A percentile compares a stretch with the other conserved stretches of the same genome.
phyloP scores from a whole-genome alignment of 2,797 vertebrate species.

The Macropodus opercularis region DNA sequence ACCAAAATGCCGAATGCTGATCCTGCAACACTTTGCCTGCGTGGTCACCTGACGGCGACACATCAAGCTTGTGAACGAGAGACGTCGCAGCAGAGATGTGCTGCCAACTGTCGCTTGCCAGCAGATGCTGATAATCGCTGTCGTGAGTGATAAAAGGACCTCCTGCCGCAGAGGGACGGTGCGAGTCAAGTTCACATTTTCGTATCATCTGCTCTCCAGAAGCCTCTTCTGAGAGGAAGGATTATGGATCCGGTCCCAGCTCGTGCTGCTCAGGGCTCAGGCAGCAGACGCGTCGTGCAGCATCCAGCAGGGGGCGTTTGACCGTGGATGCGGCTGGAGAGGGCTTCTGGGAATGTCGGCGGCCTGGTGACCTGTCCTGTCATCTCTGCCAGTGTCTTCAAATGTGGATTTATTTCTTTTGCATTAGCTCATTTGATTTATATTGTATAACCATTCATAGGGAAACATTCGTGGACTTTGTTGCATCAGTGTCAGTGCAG shows the following conservation, averaged over 20 bases:
- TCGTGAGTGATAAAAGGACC: slow-evolving; percentile 37
- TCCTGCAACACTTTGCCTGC: no score
- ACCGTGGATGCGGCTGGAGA: slow-evolving; percentile 31
- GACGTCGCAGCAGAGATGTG: slow-evolving; percentile 20
- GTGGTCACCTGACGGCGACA: no score
- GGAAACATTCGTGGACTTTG: background rate
- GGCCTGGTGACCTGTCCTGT: slow-evolving; percentile 37
- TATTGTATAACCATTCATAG: background rate
- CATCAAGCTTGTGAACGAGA: slow-evolving; percentile 16
- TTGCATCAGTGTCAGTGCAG: slow-evolving; percentile 4
- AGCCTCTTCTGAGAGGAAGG: slow-evolving; percentile 39
- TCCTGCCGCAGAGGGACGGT: slow-evolving; percentile 23
- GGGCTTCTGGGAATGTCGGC: slow-evolving; percentile 27
- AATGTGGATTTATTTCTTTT: background rate
- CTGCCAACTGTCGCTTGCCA: slow-evolving; percentile 11
- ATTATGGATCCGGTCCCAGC: slow-evolving; percentile 44
- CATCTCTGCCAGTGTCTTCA: background rate
- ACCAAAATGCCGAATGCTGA: no score
- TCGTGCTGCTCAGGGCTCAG: slow-evolving; percentile 6
- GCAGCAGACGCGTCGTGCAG: slow-evolving; percentile 12
- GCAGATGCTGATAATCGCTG: slow-evolving; percentile 27
- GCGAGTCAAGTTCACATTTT: slow-evolving; percentile 27
- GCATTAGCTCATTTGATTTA: background rate
- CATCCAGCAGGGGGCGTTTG: slow-evolving; percentile 60
- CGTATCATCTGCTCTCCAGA: slow-evolving; percentile 47